phyloP scores from a whole-genome alignment of 1,140 invertebrate species.

The Dinothrombium tinctorium region DNA sequence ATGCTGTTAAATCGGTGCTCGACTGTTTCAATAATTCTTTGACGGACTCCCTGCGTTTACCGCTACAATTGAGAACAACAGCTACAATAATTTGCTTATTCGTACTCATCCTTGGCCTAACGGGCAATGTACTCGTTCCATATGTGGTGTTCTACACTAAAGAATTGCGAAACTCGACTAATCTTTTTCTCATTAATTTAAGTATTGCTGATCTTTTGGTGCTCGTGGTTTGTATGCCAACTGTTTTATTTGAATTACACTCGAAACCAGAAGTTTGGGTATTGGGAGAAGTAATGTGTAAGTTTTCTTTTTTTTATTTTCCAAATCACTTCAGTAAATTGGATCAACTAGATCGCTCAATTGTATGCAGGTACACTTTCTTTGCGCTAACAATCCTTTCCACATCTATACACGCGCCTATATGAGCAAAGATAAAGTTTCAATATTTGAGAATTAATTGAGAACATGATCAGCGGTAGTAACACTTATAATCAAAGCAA shows the following conservation, averaged over 20 bases:
- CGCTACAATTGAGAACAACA: slow-evolving; percentile 50
- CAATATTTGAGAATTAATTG: too few relatives aligned
- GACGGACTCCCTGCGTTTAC: too few relatives aligned
- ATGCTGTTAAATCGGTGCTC: too few relatives aligned
- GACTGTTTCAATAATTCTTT: too few relatives aligned
- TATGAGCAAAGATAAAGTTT: too few relatives aligned
- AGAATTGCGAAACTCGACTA: slow-evolving; percentile 78
- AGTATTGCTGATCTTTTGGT: slow-evolving; percentile 77
- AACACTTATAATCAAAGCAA: too few relatives aligned
- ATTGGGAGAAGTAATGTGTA: slow-evolving; percentile 67
- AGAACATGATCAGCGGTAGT: too few relatives aligned
- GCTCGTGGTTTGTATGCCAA: slow-evolving; percentile 63
- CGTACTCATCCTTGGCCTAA: slow-evolving; percentile 57
- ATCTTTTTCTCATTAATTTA: slow-evolving; percentile 76
- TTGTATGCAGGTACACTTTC: too few relatives aligned
- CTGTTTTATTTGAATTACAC: slow-evolving; percentile 67
- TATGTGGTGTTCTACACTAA: slow-evolving; percentile 68
- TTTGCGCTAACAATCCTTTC: too few relatives aligned
- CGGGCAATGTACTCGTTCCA: slow-evolving; percentile 70
- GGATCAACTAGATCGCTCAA: too few relatives aligned
- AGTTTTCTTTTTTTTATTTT: slow-evolving; percentile 31
- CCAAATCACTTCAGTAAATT: slow-evolving; percentile 7
- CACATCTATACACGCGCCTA: too few relatives aligned
- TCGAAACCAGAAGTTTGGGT: slow-evolving; percentile 59
- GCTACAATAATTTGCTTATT: slow-evolving; percentile 53